A percentile compares a stretch with the other conserved stretches of the same genome.
Conservation (phyloP, 2,888 invertebrate species). For the Smittia sp. region DNA sequence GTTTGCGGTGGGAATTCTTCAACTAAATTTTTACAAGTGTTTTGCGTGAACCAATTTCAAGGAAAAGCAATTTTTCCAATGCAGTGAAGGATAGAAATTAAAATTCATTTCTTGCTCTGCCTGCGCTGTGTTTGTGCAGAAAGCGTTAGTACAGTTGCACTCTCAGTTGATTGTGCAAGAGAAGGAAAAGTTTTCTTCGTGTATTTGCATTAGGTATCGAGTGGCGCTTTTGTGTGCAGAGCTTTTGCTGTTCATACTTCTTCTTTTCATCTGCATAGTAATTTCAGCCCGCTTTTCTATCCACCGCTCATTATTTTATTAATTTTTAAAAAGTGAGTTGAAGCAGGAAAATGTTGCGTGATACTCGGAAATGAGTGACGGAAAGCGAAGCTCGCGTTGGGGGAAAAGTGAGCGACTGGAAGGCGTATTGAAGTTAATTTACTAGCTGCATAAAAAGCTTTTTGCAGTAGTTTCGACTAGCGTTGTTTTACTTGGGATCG, state of each 20-base stretch:
- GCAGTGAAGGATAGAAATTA: neutral
- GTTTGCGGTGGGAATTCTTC: too few relatives aligned
- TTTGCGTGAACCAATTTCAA: neutral
- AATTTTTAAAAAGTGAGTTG: conserved; percentile 19
- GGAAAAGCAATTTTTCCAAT: neutral
- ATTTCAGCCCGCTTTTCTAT: conserved; percentile 24
- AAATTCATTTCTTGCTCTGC: neutral
- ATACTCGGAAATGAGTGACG: conserved; percentile 29
- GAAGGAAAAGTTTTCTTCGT: neutral
- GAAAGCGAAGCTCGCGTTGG: neutral
- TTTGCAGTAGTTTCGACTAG: conserved; percentile 31
- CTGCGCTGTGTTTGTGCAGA: neutral
- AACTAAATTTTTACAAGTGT: too few relatives aligned
- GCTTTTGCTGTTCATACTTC: neutral
- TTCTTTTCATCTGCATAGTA: conserved; percentile 36
- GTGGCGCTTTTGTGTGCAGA: neutral
- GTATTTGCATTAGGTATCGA: neutral
- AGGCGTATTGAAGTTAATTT: conserved; percentile 28
- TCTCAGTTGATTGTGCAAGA: neutral
- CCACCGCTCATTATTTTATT: conserved; percentile 37
- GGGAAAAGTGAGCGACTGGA: neutral
- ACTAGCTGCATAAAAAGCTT: conserved; percentile 36
- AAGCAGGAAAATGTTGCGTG: conserved; percentile 27
- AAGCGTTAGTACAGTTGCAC: neutral
- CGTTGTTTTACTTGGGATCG: conserved; percentile 16